Conservation (phyloP, 1,140 invertebrate genomes). For the Pomacea maculata region DNA sequence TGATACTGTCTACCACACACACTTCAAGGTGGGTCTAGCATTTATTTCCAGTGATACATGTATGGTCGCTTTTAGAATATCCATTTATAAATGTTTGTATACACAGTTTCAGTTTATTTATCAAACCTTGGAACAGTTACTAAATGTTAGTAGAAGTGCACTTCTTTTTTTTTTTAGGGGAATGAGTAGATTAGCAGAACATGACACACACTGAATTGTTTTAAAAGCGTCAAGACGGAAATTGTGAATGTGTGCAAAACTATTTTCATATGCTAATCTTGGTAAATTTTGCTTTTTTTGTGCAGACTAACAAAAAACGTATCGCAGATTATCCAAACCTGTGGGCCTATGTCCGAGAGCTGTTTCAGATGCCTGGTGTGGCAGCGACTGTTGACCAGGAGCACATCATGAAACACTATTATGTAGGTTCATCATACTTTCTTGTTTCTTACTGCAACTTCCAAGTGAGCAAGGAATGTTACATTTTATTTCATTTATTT, state of each 20-base stretch:
- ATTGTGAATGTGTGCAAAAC: not conserved
- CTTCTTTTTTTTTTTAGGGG: not conserved
- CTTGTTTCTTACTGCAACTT: no score
- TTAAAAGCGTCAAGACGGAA: not conserved
- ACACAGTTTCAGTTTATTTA: no score
- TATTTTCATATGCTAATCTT: not conserved
- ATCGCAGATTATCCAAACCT: slow-evolving; percentile 60
- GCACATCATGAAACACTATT: slow-evolving; percentile 58
- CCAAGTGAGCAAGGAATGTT: no score
- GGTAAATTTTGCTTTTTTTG: not conserved
- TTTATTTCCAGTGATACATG: no score
- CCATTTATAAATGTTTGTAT: no score
- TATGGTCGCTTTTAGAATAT: no score
- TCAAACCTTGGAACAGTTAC: not conserved
- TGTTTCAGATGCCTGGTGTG: slow-evolving; percentile 57
- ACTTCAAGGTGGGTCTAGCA: slow-evolving; percentile 54
- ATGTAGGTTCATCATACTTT: slow-evolving; percentile 32
- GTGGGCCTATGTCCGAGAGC: slow-evolving; percentile 54
- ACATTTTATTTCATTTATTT: no score
- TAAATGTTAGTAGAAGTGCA: not conserved
- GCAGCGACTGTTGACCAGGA: slow-evolving; percentile 54
- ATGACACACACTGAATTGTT: not conserved
- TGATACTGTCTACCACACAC: slow-evolving; percentile 58
- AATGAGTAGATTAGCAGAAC: not conserved
- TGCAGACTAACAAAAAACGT: slow-evolving; percentile 55